Percentiles rank a stretch among this genome's conserved stretches.
Conservation (phyloP, 2,888 invertebrate genomes). For the Eurois occulta region DNA sequence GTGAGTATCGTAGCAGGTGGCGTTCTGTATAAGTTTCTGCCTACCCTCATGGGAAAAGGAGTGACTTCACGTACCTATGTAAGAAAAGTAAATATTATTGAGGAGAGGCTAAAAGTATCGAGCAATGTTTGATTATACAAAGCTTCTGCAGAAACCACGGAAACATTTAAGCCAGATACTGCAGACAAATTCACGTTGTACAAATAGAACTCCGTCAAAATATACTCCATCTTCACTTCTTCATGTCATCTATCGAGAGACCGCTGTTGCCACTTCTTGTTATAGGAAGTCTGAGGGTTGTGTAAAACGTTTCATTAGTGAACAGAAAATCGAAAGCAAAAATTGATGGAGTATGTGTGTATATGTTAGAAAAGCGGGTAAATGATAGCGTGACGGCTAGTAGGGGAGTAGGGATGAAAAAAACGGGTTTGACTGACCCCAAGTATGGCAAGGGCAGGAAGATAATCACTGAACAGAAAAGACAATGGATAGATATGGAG, state of each 20-base stretch:
- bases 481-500: not conserved
- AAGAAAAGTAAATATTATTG: slow-evolving; percentile 43
- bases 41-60: not conserved
- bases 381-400: not conserved
- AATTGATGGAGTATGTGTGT: not conserved
- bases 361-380: not conserved
- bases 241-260: not conserved
- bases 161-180: slow-evolving; percentile 44
- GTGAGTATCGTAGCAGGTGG: not conserved
- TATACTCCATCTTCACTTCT: too few relatives aligned
- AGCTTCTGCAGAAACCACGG: slow-evolving; percentile 43
- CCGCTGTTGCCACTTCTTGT: not conserved
- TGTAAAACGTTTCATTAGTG: not conserved
- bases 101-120: slow-evolving; percentile 11
- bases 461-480: not conserved
- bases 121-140: slow-evolving; percentile 14
- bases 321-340: not conserved
- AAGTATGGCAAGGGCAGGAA: not conserved
- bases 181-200: slow-evolving; percentile 40
- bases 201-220: slow-evolving; percentile 15
- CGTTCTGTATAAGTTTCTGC: not conserved
- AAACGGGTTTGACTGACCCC: not conserved
- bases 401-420: not conserved
- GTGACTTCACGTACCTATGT: not conserved
- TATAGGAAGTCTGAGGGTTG: not conserved